phyloP scores from a whole-genome alignment of 2,113 vertebrate genomes.

The Reinhardtius hippoglossoides region DNA sequence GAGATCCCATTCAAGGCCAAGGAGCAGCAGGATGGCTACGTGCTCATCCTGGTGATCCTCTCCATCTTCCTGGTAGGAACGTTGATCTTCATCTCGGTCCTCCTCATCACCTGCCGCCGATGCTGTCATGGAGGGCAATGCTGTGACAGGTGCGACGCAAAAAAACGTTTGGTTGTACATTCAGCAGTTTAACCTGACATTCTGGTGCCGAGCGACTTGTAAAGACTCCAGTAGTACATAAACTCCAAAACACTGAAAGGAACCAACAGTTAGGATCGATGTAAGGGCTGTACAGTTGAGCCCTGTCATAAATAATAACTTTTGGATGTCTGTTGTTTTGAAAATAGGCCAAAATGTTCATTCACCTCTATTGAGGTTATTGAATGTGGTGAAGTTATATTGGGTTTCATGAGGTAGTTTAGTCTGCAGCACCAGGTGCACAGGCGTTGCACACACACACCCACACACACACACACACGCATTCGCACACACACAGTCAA shows the following conservation, averaged over 20 bases:
- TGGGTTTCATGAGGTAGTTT: neutral
- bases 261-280: no score
- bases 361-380: neutral
- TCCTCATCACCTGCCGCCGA: constrained; percentile 89
- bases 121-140: constrained; percentile 86
- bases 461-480: neutral
- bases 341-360: neutral
- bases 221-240: no score
- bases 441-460: no score
- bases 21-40: constrained; percentile 86
- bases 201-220: no score
- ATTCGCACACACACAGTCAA: neutral
- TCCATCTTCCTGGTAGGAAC: constrained; percentile 91
- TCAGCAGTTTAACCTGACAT: no score
- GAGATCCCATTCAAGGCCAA: constrained; percentile 68
- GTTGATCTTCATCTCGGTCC: constrained; percentile 86
- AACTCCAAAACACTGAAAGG: no score
- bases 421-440: no score
- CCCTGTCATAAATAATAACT: neutral
- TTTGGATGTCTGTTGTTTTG: no score
- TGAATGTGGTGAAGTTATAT: neutral
- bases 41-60: constrained; percentile 89
- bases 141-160: constrained; percentile 84
- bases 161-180: neutral
- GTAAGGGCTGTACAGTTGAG: no score